Evolutionary conservation across 2,888 invertebrate species (phyloP), one percentile per base, ranked within the genome.

Genomic region (Hofmannophila pseudospretella): DNA sequence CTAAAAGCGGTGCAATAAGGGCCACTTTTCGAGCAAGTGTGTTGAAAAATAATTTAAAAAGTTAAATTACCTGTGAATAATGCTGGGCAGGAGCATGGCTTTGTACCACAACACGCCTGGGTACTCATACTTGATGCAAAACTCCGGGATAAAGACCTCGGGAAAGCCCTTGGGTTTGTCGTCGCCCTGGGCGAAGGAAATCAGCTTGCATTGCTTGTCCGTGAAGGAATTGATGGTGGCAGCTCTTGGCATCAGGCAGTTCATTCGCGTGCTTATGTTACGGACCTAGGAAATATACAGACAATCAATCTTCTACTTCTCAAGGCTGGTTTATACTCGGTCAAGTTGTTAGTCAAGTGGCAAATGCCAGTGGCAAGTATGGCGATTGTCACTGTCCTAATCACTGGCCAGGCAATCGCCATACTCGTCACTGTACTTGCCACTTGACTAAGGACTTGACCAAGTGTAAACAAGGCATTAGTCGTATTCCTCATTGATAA

Each of bases 81-180:
- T 90, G 11, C 94, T 93, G 0, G 99, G 98, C 38, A 99, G 64
- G 36, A 94, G 89, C 1, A 91, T 90, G 0, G 95, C 93, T 73
- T 98, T 96, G 12, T 94, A 87, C 95, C 97, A 98, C 41, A 97
- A 82, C 7, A 92, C 81, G 10, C 92, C 89, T 0, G 95, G 93
- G 62, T 90, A 94, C 0, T 88, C 84, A 45, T 91, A 91, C 57
- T 89, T 90, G 14, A 91, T 89, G 62, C 96, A 95, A 45, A 97
- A 88, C 75, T 99, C 99, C 0, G 98, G 97, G 7, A 98, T 89
- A 29, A 98, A 89, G 39, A 93, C 89, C 49, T 94, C 92, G 0
- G 85, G 77, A 41, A 89, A 86, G 9, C 54, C 62, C 25, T 69
- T 73, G 1, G 63, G 61, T 41, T 71, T 60, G 49, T 90, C 89